Conservation (phyloP, 2,113 vertebrate genomes). For the Dipodomys ordii region DNA sequence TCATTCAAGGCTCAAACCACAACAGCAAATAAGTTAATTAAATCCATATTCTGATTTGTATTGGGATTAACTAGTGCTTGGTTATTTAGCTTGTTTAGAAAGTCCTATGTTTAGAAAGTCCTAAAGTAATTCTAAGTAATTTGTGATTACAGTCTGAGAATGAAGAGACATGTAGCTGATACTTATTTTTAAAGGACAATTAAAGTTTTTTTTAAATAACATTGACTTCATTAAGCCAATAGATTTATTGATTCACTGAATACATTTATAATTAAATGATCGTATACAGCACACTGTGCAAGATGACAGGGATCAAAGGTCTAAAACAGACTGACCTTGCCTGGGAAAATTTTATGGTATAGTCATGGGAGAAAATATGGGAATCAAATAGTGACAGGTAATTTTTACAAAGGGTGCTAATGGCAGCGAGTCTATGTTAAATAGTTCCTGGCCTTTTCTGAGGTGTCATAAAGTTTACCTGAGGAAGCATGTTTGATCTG, state of each 20-base stretch:
- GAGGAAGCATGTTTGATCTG: background rate
- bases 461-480: background rate
- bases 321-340: background rate
- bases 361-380: slow-evolving; percentile 7
- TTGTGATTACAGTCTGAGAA: background rate
- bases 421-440: background rate
- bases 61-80: background rate
- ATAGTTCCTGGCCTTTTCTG: background rate
- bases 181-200: background rate
- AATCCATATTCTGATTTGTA: background rate
- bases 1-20: background rate
- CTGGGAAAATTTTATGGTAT: background rate
- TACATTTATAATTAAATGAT: slow-evolving; percentile 1
- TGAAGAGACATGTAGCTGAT: background rate
- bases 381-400: background rate
- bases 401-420: background rate
- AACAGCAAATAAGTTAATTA: background rate
- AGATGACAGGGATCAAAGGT: background rate
- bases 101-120: background rate
- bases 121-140: background rate
- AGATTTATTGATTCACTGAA: background rate
- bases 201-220: slow-evolving; percentile 13
- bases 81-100: slow-evolving; percentile 34
- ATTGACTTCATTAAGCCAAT: background rate
- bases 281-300: background rate